Percentiles rank a stretch among this genome's conserved stretches.
Conservation (phyloP, 2,113 vertebrate species). For the Tupaia chinensis region DNA sequence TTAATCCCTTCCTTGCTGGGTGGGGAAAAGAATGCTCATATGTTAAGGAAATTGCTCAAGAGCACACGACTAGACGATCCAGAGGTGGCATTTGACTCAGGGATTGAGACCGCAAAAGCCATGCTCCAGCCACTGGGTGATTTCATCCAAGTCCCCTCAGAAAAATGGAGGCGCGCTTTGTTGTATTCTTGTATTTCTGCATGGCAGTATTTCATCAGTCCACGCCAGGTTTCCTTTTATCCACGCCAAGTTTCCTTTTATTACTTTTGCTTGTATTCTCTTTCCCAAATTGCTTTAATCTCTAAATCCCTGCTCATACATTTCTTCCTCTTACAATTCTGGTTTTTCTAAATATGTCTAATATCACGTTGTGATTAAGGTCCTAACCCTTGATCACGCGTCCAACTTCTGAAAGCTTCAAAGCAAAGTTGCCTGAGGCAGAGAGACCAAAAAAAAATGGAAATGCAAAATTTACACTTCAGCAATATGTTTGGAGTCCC, state of each 20-base stretch:
- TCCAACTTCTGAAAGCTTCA: conserved; percentile 39
- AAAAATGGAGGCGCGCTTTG: too few species aligned
- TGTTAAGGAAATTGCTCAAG: background rate
- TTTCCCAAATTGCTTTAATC: conserved; percentile 70
- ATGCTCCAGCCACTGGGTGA: background rate
- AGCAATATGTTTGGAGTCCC: background rate
- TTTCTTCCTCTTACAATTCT: conserved; percentile 51
- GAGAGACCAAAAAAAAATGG: conserved; percentile 35
- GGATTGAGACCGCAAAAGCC: background rate
- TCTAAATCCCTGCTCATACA: conserved; percentile 65
- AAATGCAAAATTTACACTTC: conserved; percentile 35
- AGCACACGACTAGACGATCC: background rate
- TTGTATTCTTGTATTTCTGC: background rate
- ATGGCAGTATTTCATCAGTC: conserved; percentile 36
- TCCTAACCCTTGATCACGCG: conserved; percentile 50
- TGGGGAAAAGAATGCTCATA: background rate
- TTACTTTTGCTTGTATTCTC: conserved; percentile 49
- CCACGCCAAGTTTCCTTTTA: conserved; percentile 10
- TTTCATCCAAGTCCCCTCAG: background rate
- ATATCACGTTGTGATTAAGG: conserved; percentile 60
- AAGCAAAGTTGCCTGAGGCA: conserved; percentile 48
- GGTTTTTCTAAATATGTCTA: conserved; percentile 69
- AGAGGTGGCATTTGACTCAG: background rate
- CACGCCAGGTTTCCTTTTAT: conserved; percentile 15
- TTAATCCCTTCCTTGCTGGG: background rate